Conservation (phyloP, 2,113 vertebrate genomes). For the Pithys albifrons region DNA sequence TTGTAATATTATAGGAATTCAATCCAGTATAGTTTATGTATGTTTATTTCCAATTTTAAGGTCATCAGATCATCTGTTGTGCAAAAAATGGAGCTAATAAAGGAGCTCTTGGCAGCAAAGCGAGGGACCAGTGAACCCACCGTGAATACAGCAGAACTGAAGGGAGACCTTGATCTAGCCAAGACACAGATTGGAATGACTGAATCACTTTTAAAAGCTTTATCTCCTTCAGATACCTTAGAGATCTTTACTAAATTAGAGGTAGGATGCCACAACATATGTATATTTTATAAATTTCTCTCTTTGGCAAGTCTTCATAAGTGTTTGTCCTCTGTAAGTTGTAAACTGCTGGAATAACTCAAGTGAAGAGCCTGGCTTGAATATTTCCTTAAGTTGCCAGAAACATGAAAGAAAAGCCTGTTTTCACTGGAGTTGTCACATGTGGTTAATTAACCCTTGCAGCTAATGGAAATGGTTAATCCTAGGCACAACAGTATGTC, state of each 20-base stretch:
- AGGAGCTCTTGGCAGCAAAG: slow-evolving; percentile 36
- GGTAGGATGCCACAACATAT: slow-evolving; percentile 41
- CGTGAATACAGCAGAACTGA: slow-evolving; percentile 64
- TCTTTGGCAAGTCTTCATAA: background rate
- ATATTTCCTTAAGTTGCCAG: background rate
- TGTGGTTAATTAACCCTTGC: background rate
- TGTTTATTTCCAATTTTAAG: slow-evolving; percentile 64
- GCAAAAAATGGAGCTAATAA: slow-evolving; percentile 74
- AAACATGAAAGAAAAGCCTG: background rate
- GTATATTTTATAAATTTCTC: background rate
- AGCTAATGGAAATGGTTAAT: background rate
- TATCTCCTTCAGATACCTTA: slow-evolving; percentile 77
- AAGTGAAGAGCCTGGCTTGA: background rate
- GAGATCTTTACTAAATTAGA: slow-evolving; percentile 82
- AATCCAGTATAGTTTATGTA: background rate
- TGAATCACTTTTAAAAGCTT: slow-evolving; percentile 76
- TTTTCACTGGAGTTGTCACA: background rate
- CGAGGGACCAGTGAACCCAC: background rate
- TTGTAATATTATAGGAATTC: background rate
- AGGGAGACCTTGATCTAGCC: slow-evolving; percentile 74
- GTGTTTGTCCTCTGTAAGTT: background rate
- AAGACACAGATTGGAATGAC: slow-evolving; percentile 80
- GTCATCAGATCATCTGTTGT: slow-evolving; percentile 77
- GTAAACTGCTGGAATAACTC: background rate
- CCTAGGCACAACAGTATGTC: background rate